Evolutionary conservation across 2,888 invertebrate genomes (phyloP).

Genomic region (Amorpha juglandis): DNA sequence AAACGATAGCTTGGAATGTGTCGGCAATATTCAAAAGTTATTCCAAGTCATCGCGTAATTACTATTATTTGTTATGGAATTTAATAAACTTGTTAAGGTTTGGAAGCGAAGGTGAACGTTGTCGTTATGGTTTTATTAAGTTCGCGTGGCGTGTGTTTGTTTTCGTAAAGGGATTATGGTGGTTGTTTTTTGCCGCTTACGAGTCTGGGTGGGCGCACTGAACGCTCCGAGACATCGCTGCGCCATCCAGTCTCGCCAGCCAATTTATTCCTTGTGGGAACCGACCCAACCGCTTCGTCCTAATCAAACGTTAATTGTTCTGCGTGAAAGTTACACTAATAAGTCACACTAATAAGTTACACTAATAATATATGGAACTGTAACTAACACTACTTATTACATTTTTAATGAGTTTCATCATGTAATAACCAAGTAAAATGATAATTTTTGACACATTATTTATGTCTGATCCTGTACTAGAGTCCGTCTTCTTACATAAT

Average conservation of each 20-base stretch:
- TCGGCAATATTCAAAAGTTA: slow-evolving; percentile 76
- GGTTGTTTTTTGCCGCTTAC: slow-evolving; percentile 68
- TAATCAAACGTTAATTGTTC: slow-evolving; percentile 26
- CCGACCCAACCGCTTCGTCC: slow-evolving; percentile 19
- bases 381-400: not conserved
- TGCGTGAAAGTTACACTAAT: slow-evolving; percentile 24
- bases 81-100: slow-evolving; percentile 84
- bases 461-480: not conserved
- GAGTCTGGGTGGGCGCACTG: slow-evolving; percentile 76
- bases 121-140: slow-evolving; percentile 78
- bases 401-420: not conserved
- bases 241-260: slow-evolving; percentile 59
- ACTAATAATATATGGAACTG: slow-evolving; percentile 5
- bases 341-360: too few species aligned
- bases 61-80: slow-evolving; percentile 82
- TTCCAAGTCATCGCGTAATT: slow-evolving; percentile 78
- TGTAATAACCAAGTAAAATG: too few species aligned
- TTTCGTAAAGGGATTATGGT: slow-evolving; percentile 74
- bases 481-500: not conserved
- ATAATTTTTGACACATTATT: not conserved
- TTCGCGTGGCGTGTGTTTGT: slow-evolving; percentile 79
- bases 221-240: slow-evolving; percentile 70
- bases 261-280: slow-evolving; percentile 29
- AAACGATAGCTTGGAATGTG: slow-evolving; percentile 75
- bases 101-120: slow-evolving; percentile 75